These are phyloP conservation scores for Echinarachnius parma DNA, from an alignment of 53 echinoderm and acorn worm genomes.

Conservation along the genomic window DNA sequence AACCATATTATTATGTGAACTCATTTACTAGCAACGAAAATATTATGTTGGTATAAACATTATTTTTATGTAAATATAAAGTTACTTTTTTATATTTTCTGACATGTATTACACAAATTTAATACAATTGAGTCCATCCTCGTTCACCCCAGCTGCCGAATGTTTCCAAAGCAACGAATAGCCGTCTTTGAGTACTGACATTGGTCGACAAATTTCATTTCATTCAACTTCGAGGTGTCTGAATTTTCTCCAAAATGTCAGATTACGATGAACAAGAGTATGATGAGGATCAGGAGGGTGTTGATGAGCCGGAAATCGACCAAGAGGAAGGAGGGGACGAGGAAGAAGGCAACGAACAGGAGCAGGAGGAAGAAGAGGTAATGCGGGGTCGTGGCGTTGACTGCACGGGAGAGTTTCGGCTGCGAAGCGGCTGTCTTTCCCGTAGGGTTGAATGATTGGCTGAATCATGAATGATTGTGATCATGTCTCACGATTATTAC, in stretches of 20 bases:
- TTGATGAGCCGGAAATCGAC: slow-evolving; percentile 89
- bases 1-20: no score
- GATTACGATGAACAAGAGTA: slow-evolving; percentile 96
- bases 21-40: no score
- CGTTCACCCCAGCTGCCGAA: slow-evolving; percentile 15
- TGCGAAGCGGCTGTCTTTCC: neutral
- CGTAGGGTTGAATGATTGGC: neutral
- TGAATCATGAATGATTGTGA: neutral
- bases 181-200: neutral
- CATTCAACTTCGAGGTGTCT: neutral
- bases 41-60: no score
- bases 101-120: no score
- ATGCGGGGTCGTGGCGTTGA: neutral
- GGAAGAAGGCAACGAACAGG: slow-evolving; percentile 55
- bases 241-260: slow-evolving; percentile 55
- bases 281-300: slow-evolving; percentile 96
- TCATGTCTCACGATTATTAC: no score
- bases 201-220: neutral
- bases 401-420: slow-evolving; percentile 12
- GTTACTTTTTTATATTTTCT: no score
- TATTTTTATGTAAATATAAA: no score
- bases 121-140: neutral
- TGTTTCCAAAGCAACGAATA: slow-evolving; percentile 37
- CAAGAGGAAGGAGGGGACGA: slow-evolving; percentile 84
- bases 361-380: slow-evolving; percentile 96